Conservation (phyloP, 2,797 vertebrate species). For the Schizopygopsis pylzovi region DNA sequence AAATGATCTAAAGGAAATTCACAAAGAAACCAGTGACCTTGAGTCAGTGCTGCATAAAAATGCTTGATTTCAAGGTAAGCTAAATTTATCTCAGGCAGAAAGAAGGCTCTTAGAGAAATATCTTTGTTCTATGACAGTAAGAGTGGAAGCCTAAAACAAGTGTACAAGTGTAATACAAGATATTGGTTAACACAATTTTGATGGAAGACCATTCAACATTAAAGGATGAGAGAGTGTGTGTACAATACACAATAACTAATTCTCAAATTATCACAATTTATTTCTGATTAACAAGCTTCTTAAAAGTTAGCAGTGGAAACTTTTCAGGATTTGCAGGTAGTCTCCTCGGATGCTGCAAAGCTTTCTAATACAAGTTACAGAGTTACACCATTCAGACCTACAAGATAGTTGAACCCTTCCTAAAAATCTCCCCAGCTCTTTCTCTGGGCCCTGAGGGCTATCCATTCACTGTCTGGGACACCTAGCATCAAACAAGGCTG, state of each 20-base stretch:
- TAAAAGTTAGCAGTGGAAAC: constrained; percentile 1
- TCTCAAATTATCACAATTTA: background rate
- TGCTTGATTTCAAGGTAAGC: constrained; percentile 63
- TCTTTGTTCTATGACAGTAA: background rate
- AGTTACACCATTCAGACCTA: constrained; percentile 44
- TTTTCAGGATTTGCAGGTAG: background rate
- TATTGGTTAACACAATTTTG: background rate
- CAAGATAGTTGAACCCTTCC: constrained; percentile 12
- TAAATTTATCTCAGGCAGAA: constrained; percentile 42
- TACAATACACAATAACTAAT: constrained; percentile 4
- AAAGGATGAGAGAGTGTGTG: background rate
- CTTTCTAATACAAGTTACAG: constrained; percentile 56
- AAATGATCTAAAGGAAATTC: constrained; percentile 73
- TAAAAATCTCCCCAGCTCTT: constrained; percentile 19
- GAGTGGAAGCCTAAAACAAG: constrained; percentile 9
- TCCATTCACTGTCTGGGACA: background rate
- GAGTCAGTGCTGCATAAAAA: constrained; percentile 61
- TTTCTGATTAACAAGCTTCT: constrained; percentile 2
- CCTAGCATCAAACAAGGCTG: background rate
- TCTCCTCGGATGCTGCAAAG: background rate
- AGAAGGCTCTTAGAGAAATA: constrained; percentile 31
- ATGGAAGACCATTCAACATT: constrained; percentile 11
- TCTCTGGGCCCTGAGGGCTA: constrained; percentile 14
- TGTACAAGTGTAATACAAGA: constrained; percentile 16
- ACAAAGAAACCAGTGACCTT: constrained; percentile 67